Base-by-base conservation (phyloP, 2,113 vertebrate species). In the Alosa alosa region DNA sequence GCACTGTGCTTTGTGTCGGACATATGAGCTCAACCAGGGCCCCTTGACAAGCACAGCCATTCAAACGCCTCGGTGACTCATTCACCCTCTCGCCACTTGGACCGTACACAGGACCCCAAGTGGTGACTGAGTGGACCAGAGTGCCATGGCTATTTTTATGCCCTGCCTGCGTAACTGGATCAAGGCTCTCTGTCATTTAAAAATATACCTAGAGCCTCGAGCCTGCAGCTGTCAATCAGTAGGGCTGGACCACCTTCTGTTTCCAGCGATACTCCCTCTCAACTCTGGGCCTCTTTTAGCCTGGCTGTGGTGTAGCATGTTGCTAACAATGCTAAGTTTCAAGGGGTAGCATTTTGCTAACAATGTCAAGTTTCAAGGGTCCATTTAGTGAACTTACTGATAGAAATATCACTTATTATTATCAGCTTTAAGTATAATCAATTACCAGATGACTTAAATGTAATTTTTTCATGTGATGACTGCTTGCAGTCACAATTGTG, bases 91-190 rank as follows among this genome's bases (percentile, higher is more conserved):
- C 88, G 31, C 72, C 36, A 39, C 72, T 78, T 78, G 72, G 72
- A 31, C 25, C 72, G 72, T 0, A 13, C 36, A 78, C 72, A 41
- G 72, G 72, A 78, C 72, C 25, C 72, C 72, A 39, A 78, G 72
- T 78, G 72, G 72, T 78, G 36, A 39, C 31, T 93, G 92, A 94
- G 93, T 94, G 93, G 90, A 90, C 72, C 31, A 78, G 93, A 93
- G 91, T 93, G 92, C 92, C 31, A 93, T 88, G 89, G 86, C 92
- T 94, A 94, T 94, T 93, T 94, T 93, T 94, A 92, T 68, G 31
- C 72, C 72, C 31, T 11, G 83, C 41, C 85, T 75, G 52, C 68
- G 88, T 92, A 94, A 93, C 89, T 93, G 89, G 92, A 93, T 91
- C 93, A 89, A 83, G 50, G 86, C 0, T 36, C 90, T 90, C 87